Conservation (phyloP, 2,113 vertebrate genomes). For the Eleginops maclovinus region DNA sequence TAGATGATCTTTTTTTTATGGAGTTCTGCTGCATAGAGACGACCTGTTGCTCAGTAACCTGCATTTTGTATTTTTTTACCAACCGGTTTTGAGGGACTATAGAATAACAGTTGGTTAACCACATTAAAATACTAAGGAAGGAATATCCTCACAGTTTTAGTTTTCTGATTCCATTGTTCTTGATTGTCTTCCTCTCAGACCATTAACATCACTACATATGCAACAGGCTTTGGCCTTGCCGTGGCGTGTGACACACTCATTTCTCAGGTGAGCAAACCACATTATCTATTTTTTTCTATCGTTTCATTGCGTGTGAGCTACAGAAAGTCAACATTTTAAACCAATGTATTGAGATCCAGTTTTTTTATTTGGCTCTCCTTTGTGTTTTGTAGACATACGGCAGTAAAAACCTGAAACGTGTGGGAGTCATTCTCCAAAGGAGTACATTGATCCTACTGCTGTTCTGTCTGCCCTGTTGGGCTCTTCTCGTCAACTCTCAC, state of each 20-base stretch:
- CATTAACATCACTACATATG: constrained; percentile 85
- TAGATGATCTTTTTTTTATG: no score
- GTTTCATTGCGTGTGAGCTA: background rate
- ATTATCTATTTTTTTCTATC: background rate
- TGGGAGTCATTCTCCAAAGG: constrained; percentile 92
- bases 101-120: no score
- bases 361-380: background rate
- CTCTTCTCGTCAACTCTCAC: constrained; percentile 89
- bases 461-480: constrained; percentile 94
- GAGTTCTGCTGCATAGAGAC: no score
- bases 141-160: no score
- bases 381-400: constrained; percentile 87
- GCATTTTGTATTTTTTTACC: background rate
- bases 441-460: constrained; percentile 88
- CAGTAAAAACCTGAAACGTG: constrained; percentile 89
- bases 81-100: background rate
- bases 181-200: constrained; percentile 77
- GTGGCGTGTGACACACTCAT: constrained; percentile 93
- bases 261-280: constrained; percentile 88
- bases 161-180: constrained; percentile 4
- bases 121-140: no score
- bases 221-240: constrained; percentile 87
- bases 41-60: background rate
- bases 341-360: background rate
- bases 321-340: background rate